Evolutionary conservation across 2,797 vertebrate species (phyloP).

Genomic region (Glyptemys insculpta): DNA sequence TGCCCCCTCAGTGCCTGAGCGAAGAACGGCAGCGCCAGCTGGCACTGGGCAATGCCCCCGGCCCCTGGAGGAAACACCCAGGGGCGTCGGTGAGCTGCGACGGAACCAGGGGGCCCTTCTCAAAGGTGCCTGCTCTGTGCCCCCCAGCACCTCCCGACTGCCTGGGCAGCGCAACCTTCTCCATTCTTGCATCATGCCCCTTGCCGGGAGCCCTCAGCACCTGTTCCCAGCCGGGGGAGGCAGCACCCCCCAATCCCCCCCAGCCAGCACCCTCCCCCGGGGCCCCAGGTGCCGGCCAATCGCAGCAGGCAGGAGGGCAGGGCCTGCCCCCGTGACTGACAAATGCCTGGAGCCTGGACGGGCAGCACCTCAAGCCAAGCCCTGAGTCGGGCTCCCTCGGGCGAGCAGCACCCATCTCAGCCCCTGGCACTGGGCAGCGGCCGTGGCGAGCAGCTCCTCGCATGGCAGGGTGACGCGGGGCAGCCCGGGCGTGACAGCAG

Average conservation of each 20-base stretch:
- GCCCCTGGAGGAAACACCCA: not conserved
- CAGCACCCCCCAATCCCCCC: rapidly evolving
- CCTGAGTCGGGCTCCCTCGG: not conserved
- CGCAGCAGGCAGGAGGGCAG: not conserved
- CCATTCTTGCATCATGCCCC: not conserved
- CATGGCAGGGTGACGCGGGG: not conserved
- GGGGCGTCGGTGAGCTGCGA: not conserved
- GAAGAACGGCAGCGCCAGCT: not conserved
- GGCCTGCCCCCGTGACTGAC: not conserved
- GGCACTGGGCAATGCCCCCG: not conserved
- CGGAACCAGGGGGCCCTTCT: not conserved
- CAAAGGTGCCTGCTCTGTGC: no score
- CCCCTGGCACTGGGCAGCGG: not conserved
- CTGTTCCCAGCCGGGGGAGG: rapidly evolving
- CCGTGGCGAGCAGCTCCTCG: not conserved
- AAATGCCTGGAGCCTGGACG: not conserved
- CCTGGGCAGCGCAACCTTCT: not conserved
- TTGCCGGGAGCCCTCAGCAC: no score
- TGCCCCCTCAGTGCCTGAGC: no score
- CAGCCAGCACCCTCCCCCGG: not conserved
- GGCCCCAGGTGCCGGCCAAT: conserved; percentile 37
- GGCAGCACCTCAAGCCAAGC: not conserved
- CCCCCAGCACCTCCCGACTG: not conserved
- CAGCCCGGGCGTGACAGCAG: not conserved
- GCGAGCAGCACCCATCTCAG: not conserved